Base-by-base conservation (phyloP, 2,113 vertebrate genomes). In the Mirounga angustirostris region DNA sequence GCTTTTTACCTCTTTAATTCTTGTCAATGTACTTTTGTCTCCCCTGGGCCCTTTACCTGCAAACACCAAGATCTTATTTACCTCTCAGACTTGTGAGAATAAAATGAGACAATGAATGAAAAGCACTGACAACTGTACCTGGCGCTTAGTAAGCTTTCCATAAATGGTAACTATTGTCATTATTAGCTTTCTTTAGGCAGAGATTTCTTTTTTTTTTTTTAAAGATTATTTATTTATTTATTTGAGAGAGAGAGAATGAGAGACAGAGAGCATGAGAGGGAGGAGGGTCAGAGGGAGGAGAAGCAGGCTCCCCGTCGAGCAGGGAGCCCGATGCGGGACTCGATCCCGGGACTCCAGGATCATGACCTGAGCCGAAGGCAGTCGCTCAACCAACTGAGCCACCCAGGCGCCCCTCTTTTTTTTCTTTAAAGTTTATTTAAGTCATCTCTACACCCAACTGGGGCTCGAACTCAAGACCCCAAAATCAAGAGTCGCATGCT, bases 41-140 rank as follows among this genome's bases (percentile, higher is more conserved):
- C 59, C 33, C 74, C 40, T 73, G 46, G 30, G 11, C 56, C 40
- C 15, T 78, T 16, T 78, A n/a, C 22, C 61, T 46, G 12, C 79
- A 93, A 85, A 93, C 79, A 63, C 18, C 36, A 76, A 94, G 67
- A 59, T 73, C 50, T 33, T 93, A 36, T 56, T 89, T 90, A 90
- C 30, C 46, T 73, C 30, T 71, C 43, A 92, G 69, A 58, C 40
- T 36, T 71, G 26, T 84, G 43, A 81, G 50, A 59, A 58, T 80
- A 50, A 86, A 86, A 91, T 74, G 73, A 90, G 36, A 81, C 9
- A 56, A 18, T 50, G 52, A 21, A 36, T 54, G 33, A 92, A 69
- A 82, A 84, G 56, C 78, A 78, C 74, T 52, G 79, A 86, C 11
- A 58, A 50, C 2, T 56, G 9, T 54, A 81, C 54, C n/a, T 69